A percentile compares a stretch with the other conserved stretches of the same genome.
These are phyloP conservation scores for Sarotherodon lohbergeri DNA, from an alignment of 2,113 vertebrate species.

Conservation along the genomic window DNA sequence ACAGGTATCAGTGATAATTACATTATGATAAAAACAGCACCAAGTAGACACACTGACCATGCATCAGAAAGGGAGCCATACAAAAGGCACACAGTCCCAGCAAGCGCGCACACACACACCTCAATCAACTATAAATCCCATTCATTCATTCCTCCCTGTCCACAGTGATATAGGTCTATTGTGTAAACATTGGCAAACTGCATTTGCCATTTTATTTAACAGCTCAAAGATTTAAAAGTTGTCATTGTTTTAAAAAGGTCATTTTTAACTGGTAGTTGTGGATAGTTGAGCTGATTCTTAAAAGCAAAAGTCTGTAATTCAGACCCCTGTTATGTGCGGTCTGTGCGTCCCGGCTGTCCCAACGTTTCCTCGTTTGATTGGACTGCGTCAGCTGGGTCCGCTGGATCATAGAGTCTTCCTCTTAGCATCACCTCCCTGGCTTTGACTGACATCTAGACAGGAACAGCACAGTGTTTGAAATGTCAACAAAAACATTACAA, in stretches of 20 bases:
- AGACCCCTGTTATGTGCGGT: not conserved
- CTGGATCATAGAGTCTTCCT: slow-evolving; percentile 72
- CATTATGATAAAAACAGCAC: slow-evolving; percentile 70
- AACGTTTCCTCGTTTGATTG: not conserved
- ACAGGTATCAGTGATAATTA: slow-evolving; percentile 65
- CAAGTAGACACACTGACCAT: slow-evolving; percentile 68
- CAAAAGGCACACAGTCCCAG: slow-evolving; percentile 45
- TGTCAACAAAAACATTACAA: not conserved
- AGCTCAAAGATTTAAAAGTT: slow-evolving; percentile 49
- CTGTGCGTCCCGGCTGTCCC: not conserved
- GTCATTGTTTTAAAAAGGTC: slow-evolving; percentile 29
- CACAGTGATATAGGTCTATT: slow-evolving; percentile 76
- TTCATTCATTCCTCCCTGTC: slow-evolving; percentile 46
- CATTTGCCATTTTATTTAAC: slow-evolving; percentile 47
- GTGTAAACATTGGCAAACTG: slow-evolving; percentile 73
- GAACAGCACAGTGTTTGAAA: not conserved
- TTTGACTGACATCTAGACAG: slow-evolving; percentile 71
- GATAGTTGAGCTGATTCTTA: slow-evolving; percentile 2
- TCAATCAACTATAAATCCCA: not conserved
- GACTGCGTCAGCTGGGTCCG: not conserved
- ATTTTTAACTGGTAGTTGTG: slow-evolving; percentile 1
- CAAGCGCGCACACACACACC: not conserved
- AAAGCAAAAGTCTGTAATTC: not conserved
- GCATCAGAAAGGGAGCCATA: slow-evolving; percentile 66
- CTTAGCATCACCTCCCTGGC: slow-evolving; percentile 70